phyloP scores from a whole-genome alignment of 2,797 vertebrate genomes.

The Balearica regulorum region DNA sequence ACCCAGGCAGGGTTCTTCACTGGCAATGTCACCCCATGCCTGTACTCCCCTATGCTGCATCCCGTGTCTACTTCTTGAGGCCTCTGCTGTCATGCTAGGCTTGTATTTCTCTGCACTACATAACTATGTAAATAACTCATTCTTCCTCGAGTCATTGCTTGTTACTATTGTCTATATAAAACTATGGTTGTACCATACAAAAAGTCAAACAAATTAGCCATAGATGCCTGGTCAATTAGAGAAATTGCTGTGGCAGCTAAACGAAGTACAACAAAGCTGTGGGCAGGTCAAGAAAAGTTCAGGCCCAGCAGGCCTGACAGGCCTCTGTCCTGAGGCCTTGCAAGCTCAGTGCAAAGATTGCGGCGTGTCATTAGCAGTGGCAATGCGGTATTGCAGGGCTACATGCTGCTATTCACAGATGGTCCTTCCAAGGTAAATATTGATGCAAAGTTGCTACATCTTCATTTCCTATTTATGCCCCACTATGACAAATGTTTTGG shows the following conservation, averaged over 20 bases:
- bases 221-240: background rate
- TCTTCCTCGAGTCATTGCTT: background rate
- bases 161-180: background rate
- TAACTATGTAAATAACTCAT: background rate
- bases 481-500: background rate
- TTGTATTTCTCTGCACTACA: fast-evolving
- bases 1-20: background rate
- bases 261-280: background rate
- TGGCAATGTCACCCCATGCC: background rate
- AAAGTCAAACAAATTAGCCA: background rate
- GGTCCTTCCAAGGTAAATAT: background rate
- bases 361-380: background rate
- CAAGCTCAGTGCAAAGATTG: background rate
- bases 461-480: background rate
- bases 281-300: background rate
- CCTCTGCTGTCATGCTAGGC: background rate
- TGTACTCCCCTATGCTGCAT: background rate
- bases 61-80: background rate
- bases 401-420: background rate
- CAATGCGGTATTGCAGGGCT: background rate
- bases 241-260: background rate
- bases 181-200: background rate
- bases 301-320: background rate
- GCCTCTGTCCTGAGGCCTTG: background rate
- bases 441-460: background rate